Evolutionary conservation across 2,888 invertebrate genomes (phyloP), one percentile per base, ranked within the genome.

Genomic region (Philaethria dido): DNA sequence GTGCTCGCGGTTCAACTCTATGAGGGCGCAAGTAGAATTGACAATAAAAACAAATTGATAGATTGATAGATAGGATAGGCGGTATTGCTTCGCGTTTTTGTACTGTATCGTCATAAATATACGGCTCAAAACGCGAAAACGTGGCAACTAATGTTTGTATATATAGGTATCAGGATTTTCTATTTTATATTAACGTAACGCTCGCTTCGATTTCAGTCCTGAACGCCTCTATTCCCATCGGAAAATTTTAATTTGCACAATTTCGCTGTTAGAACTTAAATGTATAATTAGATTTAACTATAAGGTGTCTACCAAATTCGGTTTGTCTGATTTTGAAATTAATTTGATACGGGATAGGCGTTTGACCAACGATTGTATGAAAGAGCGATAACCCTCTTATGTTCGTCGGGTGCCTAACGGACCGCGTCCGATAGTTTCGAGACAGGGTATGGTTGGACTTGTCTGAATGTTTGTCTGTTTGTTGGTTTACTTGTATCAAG

Each of bases 401-500:
- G 25, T 25, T 18, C 29, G 47, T 47, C 20, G 11, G 57, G 69
- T 62, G 52, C 57, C 59, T 65, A 25, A 62, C 42, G 52, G 62
- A 62, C 69, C 66, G 48, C 50, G 48, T 48, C 16, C 20, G 33
- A 18, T 22, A 20, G 39, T 59, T 42, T 16, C 39, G 42, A 29
- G 25, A 29, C 29, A 59, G 61, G 64, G 59, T 36, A 39, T 22
- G 57, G 22, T 57, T 22, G 57, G 54, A 47, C 42, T 57, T 44
- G 62, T 62, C 63, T 54, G 67, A 61, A 66, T 50, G 25, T 42
- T 54, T 68, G 71, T 71, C 22, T 72, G 74, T 73, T 68, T 71
- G 74, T 73, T 68, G 69, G 75, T 72, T 72, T 76, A 71, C 82
- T 80, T 85, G 85, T 84, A 73, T 83, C 78, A 85, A 90, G 90